Conservation (phyloP, 2,113 vertebrate genomes). For the Oreochromis niloticus region DNA sequence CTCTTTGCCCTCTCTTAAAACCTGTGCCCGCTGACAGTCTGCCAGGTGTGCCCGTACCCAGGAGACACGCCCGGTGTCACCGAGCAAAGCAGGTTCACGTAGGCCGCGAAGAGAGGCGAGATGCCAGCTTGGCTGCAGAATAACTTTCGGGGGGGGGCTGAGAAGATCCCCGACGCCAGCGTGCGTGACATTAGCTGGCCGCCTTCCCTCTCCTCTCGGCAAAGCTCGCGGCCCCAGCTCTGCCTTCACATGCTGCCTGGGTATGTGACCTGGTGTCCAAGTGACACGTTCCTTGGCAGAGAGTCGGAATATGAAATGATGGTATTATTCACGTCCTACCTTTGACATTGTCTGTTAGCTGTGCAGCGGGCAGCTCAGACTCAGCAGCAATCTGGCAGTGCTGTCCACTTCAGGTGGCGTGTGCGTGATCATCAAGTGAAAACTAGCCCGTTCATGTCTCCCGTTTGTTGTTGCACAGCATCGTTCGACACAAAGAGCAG, state of each 20-base stretch:
- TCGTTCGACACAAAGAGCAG: slow-evolving; percentile 10
- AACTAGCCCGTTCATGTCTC: not conserved
- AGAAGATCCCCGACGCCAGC: slow-evolving; percentile 47
- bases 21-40: slow-evolving; percentile 58
- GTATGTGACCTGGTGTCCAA: slow-evolving; percentile 68
- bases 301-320: slow-evolving; percentile 69
- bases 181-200: slow-evolving; percentile 71
- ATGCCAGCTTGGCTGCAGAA: slow-evolving; percentile 41
- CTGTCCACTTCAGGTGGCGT: not conserved
- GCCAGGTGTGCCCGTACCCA: slow-evolving; percentile 70
- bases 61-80: slow-evolving; percentile 63
- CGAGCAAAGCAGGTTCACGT: slow-evolving; percentile 29
- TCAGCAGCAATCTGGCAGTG: not conserved
- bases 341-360: slow-evolving; percentile 67
- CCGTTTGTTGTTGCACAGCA: not conserved
- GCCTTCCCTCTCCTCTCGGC: slow-evolving; percentile 58
- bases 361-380: slow-evolving; percentile 2
- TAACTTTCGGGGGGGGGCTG: slow-evolving; percentile 12
- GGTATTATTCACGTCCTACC: slow-evolving; percentile 65
- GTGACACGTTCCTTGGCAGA: slow-evolving; percentile 67
- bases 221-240: slow-evolving; percentile 27
- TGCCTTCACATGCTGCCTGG: slow-evolving; percentile 53
- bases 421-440: not conserved
- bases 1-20: slow-evolving; percentile 45
- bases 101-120: slow-evolving; percentile 17